Evolutionary conservation across 1,140 invertebrate species (phyloP), one percentile per base, ranked within the genome.

Genomic region (Tetragnatha versicolor): DNA sequence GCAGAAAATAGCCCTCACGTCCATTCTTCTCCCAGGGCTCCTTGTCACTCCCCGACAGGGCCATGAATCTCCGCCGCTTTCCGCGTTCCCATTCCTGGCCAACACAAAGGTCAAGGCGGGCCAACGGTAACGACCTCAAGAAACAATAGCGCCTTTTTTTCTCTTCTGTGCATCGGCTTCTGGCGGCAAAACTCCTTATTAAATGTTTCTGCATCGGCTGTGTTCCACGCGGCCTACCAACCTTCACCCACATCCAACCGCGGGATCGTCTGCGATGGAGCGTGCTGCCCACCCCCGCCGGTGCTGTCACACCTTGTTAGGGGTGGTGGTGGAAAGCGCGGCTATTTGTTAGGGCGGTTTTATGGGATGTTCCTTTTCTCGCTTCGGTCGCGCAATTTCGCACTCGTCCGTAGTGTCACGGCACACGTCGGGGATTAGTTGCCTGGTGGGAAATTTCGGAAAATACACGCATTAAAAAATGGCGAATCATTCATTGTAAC

Each of bases 221-320:
- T 47, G 55, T 75, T 75, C 72, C 72, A 75, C 72, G 25, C 63
- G 72, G 72, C 20, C 25, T 75, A 29, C 58, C 72, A 75, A 75
- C 72, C 72, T 63, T 75, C 58, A 49, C 25, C 69, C 14, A 25
- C 3, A 22, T n/a, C n/a, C n/a, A n/a, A n/a, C n/a, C n/a, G n/a
- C 51, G 61, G 63, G 63, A 75, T 39, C 39, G 72, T 75, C 35
- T 27, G 72, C 53, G 51, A 58, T 53, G 29, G 58, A n/a, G 35
- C 72, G 29, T 75, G 39, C 17, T 45, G 29, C 35, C 39, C 42
- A 42, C 61, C 22, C 61, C 61, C 61, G 10, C n/a, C 7, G 29
- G 27, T 27, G 22, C 55, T 66, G 63, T 70, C 51, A 70, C 68
- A 70, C 68, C 47, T 70, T 70, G 68, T 70, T 55, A 70, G 49